A percentile compares a stretch with the other conserved stretches of the same genome.
Conservation (phyloP, 2,113 vertebrate genomes). For the Aleadryas rufinucha region DNA sequence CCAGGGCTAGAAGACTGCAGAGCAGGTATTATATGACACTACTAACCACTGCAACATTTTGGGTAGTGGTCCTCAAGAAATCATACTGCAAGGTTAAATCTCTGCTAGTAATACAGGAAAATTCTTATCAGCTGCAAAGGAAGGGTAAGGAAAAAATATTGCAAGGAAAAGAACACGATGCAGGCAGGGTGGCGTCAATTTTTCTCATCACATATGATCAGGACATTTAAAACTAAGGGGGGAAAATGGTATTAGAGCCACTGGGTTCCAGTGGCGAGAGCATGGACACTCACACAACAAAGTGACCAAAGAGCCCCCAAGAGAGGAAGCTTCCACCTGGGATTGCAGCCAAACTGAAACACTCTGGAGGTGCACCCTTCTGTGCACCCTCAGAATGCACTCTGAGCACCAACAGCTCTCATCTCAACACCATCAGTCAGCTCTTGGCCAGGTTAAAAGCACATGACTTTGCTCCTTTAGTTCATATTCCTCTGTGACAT, state of each 20-base stretch:
- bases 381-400: not conserved
- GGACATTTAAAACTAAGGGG: not conserved
- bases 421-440: fast-evolving
- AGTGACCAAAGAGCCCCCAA: not conserved
- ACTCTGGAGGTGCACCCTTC: fast-evolving
- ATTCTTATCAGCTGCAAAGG: not conserved
- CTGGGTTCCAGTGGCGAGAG: not conserved
- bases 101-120: not conserved
- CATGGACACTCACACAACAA: not conserved
- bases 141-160: not conserved
- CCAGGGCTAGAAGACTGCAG: not conserved
- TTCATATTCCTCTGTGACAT: not conserved
- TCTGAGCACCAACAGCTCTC: not conserved
- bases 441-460: not conserved
- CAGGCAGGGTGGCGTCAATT: not conserved
- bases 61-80: not conserved
- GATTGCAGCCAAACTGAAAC: fast-evolving
- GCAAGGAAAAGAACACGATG: not conserved
- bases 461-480: not conserved
- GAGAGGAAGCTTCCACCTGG: not conserved
- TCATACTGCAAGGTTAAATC: not conserved
- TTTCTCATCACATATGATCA: not conserved
- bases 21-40: not conserved
- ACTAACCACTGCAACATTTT: not conserved
- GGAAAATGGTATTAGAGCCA: not conserved